A percentile compares a stretch with the other conserved stretches of the same genome.
These are phyloP conservation scores for Melanaphis sacchari DNA, from an alignment of 1,140 invertebrate genomes.

Conservation along the genomic window DNA sequence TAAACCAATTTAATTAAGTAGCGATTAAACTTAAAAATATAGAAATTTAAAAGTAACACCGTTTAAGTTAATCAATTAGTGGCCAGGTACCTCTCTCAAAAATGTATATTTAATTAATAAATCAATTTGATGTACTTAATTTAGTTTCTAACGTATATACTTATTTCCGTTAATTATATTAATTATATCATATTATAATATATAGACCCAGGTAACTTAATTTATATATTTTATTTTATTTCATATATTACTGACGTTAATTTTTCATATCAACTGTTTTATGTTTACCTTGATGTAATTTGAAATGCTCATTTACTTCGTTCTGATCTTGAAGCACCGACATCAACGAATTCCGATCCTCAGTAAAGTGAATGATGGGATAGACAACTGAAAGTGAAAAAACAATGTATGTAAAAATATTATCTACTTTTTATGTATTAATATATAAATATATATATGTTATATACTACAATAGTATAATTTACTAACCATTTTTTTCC, in stretches of 20 bases:
- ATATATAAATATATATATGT: neutral
- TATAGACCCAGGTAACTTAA: neutral
- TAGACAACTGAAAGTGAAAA: slow-evolving; percentile 18
- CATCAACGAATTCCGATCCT: slow-evolving; percentile 19
- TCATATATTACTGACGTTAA: neutral
- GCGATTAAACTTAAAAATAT: neutral
- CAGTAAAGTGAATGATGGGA: slow-evolving; percentile 45
- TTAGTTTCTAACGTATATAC: neutral
- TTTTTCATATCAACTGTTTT: neutral
- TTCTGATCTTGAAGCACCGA: slow-evolving; percentile 44
- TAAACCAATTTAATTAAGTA: neutral
- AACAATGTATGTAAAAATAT: neutral
- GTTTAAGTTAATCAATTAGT: neutral
- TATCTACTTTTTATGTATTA: neutral
- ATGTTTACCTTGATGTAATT: slow-evolving; percentile 44
- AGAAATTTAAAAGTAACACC: neutral
- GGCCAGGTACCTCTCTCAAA: neutral
- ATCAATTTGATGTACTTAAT: neutral
- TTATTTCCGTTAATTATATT: neutral
- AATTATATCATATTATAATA: neutral
- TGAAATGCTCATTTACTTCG: slow-evolving; percentile 27
- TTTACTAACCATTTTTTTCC: slow-evolving; percentile 28
- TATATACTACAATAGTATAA: neutral
- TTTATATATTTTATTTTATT: neutral
- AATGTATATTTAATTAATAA: neutral